A percentile compares a stretch with the other conserved stretches of the same genome.
phyloP scores from a whole-genome alignment of 2,888 invertebrate species.

The Thumatha senex region DNA sequence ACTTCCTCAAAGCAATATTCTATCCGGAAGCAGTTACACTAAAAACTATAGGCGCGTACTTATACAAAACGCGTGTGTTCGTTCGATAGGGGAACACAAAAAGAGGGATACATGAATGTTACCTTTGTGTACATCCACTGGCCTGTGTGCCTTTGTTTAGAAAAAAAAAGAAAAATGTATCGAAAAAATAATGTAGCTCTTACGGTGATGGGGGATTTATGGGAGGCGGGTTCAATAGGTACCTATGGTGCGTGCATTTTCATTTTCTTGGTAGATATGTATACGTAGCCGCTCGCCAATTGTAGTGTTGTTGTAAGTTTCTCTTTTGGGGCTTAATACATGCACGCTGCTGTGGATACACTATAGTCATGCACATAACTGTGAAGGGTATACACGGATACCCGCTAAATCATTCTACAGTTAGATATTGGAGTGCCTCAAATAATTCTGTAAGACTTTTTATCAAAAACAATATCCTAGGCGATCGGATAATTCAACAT shows the following conservation, averaged over 20 bases:
- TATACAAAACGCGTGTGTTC: slow-evolving; percentile 39
- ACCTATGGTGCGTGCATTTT: not conserved
- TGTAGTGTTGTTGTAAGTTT: too few species aligned
- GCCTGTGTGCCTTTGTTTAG: slow-evolving; percentile 50
- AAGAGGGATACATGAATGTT: slow-evolving; percentile 48
- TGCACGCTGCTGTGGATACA: too few species aligned
- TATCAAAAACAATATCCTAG: too few species aligned
- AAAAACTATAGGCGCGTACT: slow-evolving; percentile 42
- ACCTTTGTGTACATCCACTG: slow-evolving; percentile 56
- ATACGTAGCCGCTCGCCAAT: too few species aligned
- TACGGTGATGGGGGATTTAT: not conserved
- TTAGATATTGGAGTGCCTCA: too few species aligned
- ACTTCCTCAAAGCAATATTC: slow-evolving; percentile 22
- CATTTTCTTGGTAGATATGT: not conserved
- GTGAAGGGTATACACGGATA: too few species aligned
- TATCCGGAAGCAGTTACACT: slow-evolving; percentile 17
- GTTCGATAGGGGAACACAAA: slow-evolving; percentile 45
- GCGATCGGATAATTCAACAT: too few species aligned
- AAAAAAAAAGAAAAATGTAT: slow-evolving; percentile 25
- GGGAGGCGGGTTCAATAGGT: too few species aligned
- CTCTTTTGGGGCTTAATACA: too few species aligned
- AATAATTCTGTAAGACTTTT: too few species aligned
- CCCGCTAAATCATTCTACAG: too few species aligned
- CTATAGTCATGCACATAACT: too few species aligned
- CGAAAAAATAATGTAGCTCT: slow-evolving; percentile 14